These are phyloP conservation scores for Homarus gammarus DNA, from an alignment of 2,888 invertebrate genomes.

Conservation along the genomic window DNA sequence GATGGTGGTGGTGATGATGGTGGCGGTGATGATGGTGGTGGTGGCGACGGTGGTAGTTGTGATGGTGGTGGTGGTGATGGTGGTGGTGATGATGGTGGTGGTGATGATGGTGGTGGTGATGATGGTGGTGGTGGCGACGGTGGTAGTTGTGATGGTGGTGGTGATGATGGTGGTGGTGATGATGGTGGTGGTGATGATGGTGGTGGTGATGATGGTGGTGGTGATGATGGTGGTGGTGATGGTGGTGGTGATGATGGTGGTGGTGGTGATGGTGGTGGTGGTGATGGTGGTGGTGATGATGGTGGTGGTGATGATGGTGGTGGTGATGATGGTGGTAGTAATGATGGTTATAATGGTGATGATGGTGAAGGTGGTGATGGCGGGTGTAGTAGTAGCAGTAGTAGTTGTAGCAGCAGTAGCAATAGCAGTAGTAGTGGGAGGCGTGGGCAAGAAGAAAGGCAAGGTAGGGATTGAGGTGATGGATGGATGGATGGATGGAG, in stretches of 20 bases:
- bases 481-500: too few relatives aligned
- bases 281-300: slow-evolving; percentile 3
- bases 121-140: not conserved
- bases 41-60: too few relatives aligned
- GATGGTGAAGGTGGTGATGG: not conserved
- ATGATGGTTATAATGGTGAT: not conserved
- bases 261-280: not conserved
- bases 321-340: not conserved
- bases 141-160: not conserved
- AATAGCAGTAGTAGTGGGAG: not conserved
- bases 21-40: not conserved
- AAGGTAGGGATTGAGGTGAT: too few relatives aligned
- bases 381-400: too few relatives aligned
- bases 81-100: not conserved
- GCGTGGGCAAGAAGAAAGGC: not conserved
- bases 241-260: not conserved
- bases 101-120: not conserved
- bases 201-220: too few relatives aligned
- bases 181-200: not conserved
- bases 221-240: not conserved
- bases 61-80: not conserved
- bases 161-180: not conserved
- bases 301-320: not conserved
- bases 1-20: not conserved
- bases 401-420: not conserved